Evolutionary conservation across 2,113 vertebrate species (phyloP).

Genomic region (Butorides virescens): DNA sequence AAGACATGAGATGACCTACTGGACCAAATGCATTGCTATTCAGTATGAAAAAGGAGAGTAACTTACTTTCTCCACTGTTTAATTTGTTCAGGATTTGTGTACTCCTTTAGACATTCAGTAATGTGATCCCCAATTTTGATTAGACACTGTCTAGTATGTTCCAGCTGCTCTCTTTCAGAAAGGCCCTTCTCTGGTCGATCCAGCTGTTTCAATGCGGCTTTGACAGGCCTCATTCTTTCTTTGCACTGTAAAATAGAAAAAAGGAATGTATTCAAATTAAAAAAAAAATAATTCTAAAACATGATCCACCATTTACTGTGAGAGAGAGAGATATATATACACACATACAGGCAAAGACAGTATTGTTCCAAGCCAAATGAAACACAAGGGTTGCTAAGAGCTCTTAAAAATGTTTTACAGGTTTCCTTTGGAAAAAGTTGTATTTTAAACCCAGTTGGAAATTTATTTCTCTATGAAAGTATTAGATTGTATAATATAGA

Average conservation of each 20-base stretch:
- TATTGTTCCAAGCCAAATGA: background rate
- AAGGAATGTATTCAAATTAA: background rate
- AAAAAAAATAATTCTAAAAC: background rate
- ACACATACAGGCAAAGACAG: background rate
- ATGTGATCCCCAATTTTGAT: slow-evolving; percentile 99
- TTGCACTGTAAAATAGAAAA: slow-evolving; percentile 85
- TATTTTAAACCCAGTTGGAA: background rate
- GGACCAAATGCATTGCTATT: background rate
- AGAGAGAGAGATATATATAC: background rate
- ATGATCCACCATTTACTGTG: background rate
- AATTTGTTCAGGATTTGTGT: slow-evolving; percentile 93
- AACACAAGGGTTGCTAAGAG: background rate
- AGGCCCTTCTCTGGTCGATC: slow-evolving; percentile 97
- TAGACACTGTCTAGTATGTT: slow-evolving; percentile 95
- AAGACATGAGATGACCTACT: background rate
- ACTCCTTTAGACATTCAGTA: slow-evolving; percentile 95
- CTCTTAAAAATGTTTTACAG: background rate
- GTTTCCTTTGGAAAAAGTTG: background rate
- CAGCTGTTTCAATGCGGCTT: slow-evolving; percentile 95
- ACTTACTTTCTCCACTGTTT: slow-evolving; percentile 98
- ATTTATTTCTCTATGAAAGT: background rate
- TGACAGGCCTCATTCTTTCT: slow-evolving; percentile 97
- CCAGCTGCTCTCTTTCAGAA: slow-evolving; percentile 96
- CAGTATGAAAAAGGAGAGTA: background rate
- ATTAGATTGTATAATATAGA: background rate